Evolutionary conservation across 2,888 invertebrate species (phyloP).

Genomic region (Drosophila tripunctata): DNA sequence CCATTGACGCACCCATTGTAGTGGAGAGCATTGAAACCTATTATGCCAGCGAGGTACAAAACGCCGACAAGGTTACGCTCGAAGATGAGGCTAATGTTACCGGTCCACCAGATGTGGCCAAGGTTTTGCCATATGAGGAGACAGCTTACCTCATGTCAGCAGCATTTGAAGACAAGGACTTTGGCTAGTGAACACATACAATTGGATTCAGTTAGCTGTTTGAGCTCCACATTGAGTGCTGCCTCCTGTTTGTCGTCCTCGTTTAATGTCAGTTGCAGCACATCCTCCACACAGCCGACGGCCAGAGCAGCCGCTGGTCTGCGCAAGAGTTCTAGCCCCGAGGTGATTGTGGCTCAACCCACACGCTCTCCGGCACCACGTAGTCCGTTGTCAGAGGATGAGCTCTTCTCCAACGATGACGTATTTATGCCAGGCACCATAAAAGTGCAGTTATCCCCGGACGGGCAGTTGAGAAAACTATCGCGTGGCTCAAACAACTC

Average conservation of each 20-base stretch:
- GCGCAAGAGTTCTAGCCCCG: constrained; percentile 76
- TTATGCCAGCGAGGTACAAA: constrained; percentile 91
- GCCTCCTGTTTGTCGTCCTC: constrained; percentile 82
- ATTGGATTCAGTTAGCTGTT: constrained; percentile 80
- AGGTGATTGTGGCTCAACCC: constrained; percentile 87
- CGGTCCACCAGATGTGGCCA: constrained; percentile 82
- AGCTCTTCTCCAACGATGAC: constrained; percentile 86
- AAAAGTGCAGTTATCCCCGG: constrained; percentile 86
- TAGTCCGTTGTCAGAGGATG: constrained; percentile 87
- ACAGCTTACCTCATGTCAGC: constrained; percentile 83
- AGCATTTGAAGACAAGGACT: constrained; percentile 77
- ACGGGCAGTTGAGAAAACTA: constrained; percentile 84
- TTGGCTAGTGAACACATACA: constrained; percentile 76
- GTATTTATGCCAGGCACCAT: constrained; percentile 87
- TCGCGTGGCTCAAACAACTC: constrained; percentile 87
- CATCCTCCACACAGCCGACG: constrained; percentile 78
- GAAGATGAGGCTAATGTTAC: constrained; percentile 85
- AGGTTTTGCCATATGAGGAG: constrained; percentile 82
- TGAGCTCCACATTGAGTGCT: constrained; percentile 82
- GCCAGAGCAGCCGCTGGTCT: constrained; percentile 48
- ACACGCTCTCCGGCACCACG: constrained; percentile 87
- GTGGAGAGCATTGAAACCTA: constrained; percentile 92
- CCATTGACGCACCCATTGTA: constrained; percentile 88
- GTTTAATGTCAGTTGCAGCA: constrained; percentile 82
- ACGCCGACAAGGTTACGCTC: constrained; percentile 90